These are phyloP conservation scores for Heterotilapia buettikoferi DNA, from an alignment of 2,113 vertebrate genomes.

Conservation along the genomic window DNA sequence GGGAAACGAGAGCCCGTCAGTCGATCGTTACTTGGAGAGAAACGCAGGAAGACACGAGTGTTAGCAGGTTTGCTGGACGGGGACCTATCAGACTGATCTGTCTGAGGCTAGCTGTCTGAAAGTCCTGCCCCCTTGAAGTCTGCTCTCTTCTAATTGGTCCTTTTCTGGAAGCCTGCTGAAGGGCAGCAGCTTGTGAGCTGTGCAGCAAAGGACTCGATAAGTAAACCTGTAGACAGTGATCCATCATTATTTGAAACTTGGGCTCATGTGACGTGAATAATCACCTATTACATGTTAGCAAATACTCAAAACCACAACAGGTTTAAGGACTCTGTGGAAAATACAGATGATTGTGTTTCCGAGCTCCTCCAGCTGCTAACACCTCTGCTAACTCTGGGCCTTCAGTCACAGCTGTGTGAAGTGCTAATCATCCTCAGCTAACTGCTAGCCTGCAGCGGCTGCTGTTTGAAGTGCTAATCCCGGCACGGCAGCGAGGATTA, in stretches of 20 bases:
- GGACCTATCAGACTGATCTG: background rate
- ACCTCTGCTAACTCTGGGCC: background rate
- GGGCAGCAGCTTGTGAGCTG: background rate
- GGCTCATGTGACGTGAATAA: background rate
- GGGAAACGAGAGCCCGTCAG: background rate
- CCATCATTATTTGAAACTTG: background rate
- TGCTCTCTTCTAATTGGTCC: background rate
- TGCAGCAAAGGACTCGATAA: background rate
- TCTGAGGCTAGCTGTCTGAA: background rate
- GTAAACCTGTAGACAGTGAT: background rate
- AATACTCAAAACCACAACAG: background rate
- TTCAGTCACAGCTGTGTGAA: conserved; percentile 1
- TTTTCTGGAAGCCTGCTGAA: background rate
- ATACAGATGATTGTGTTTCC: background rate
- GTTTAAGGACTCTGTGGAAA: background rate
- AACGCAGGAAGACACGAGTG: background rate
- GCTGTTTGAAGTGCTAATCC: conserved; percentile 29
- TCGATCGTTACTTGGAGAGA: background rate
- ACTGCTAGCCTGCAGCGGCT: background rate
- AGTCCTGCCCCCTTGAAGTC: background rate
- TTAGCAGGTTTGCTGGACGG: background rate
- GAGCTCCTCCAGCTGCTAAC: background rate
- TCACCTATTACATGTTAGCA: background rate
- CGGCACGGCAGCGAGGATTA: background rate
- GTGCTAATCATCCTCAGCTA: background rate